These are phyloP conservation scores for Melangyna quadrimaculata DNA, from an alignment of 2,888 invertebrate genomes.

Conservation along the genomic window DNA sequence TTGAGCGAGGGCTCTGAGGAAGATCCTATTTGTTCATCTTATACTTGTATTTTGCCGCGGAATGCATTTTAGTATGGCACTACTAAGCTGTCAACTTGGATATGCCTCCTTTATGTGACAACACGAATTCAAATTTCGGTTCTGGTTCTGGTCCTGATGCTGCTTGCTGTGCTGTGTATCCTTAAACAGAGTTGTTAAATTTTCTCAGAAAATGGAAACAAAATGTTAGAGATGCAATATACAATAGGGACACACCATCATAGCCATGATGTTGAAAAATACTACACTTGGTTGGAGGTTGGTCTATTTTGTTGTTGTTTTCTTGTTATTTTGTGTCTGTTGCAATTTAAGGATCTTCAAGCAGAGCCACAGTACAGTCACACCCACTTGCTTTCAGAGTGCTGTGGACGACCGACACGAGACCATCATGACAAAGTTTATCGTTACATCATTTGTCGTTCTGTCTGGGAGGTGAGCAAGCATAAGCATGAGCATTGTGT, in stretches of 20 bases:
- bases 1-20: background rate
- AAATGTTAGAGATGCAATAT: background rate
- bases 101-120: slow-evolving; percentile 11
- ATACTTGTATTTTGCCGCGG: background rate
- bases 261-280: background rate
- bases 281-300: background rate
- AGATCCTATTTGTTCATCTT: background rate
- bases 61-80: slow-evolving; percentile 1
- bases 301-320: background rate
- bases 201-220: slow-evolving; percentile 10
- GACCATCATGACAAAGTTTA: slow-evolving; percentile 20
- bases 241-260: background rate
- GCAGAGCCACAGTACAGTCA: background rate
- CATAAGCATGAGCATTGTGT: background rate
- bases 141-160: background rate
- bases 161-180: background rate
- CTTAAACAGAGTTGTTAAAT: slow-evolving; percentile 4
- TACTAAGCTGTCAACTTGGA: slow-evolving; percentile 12
- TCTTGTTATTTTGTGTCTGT: background rate
- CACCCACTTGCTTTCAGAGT: background rate
- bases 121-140: background rate
- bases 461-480: background rate
- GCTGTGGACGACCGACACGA: background rate
- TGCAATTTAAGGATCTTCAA: slow-evolving; percentile 6
- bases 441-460: background rate